Conservation (phyloP, 2,888 invertebrate species). For the Aproaerema taeniolella region DNA sequence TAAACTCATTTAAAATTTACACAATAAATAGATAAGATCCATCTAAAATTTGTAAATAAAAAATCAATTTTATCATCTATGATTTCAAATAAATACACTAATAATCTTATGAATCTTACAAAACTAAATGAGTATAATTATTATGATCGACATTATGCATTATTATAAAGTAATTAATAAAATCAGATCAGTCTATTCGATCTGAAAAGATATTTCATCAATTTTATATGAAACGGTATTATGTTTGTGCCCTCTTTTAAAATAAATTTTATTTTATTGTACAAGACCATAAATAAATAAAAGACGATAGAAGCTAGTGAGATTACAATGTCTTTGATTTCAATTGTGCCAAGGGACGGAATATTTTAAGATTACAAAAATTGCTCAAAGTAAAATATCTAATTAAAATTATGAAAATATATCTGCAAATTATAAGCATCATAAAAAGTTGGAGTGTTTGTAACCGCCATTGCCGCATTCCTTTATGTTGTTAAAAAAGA, state of each 20-base stretch:
- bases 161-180: constrained; percentile 29
- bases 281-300: constrained; percentile 38
- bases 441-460: background rate
- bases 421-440: background rate
- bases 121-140: constrained; percentile 67
- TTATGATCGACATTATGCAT: constrained; percentile 69
- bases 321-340: constrained; percentile 45
- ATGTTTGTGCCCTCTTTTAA: constrained; percentile 37
- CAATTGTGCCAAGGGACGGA: constrained; percentile 42
- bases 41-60: constrained; percentile 46
- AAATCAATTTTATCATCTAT: constrained; percentile 21
- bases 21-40: constrained; percentile 62
- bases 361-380: constrained; percentile 13
- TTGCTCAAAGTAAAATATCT: background rate
- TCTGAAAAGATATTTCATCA: constrained; percentile 20
- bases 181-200: constrained; percentile 35
- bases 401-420: constrained; percentile 4
- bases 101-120: constrained; percentile 55
- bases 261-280: constrained; percentile 26
- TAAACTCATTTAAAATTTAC: constrained; percentile 53
- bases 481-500: background rate
- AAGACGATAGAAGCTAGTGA: constrained; percentile 41
- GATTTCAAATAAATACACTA: constrained; percentile 60
- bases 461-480: background rate
- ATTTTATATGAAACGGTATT: constrained; percentile 23